Base-by-base conservation (phyloP, 2,113 vertebrate species). In the Sinosuthora webbiana region DNA sequence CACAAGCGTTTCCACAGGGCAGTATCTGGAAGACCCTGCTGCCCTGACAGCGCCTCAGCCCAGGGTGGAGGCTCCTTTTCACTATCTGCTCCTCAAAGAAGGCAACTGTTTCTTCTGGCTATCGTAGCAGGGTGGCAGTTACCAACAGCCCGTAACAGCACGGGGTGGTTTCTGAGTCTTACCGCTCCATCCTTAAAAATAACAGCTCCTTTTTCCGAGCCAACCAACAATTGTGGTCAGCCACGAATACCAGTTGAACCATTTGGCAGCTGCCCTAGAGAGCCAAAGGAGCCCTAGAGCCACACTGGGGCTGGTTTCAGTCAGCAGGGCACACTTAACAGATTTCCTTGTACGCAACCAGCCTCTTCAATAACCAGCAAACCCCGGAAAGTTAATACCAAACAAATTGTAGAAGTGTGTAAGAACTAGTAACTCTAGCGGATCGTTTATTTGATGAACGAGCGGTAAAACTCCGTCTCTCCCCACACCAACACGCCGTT, bases 51-150 rank as follows among this genome's bases (percentile, higher is more conserved):
- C 7, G 2, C 28, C 90, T 83, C 78, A 35, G 75, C 65, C 60
- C 70, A 83, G 96, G 95, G 96, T 39, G 93, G 94, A 92, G 94
- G 74, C 91, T 91, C 2, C 74, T 87, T 78, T 69, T 78, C 41
- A 1, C 81, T 96, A 97, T 97, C 96, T 95, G 2, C 7, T 56
- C 62, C 65, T 64, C 14, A 69, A 96, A 94, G 87, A 93, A 65
- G 22, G 53, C 74, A 95, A 94, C 96, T 75, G 95, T 78, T 97
- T 84, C 89, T 97, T 91, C 95, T 96, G 95, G 70, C 95, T 95
- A 96, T 97, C 87, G 2, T 9, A 64, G 11, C 33, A 65, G 68
- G 31, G 35, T 7, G 80, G 73, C 94, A 96, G 95, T 95, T 97
- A 90, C 1, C 0, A 79, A 91, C 96, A 90, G 89, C 94, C 87